A percentile compares a stretch with the other conserved stretches of the same genome.
phyloP scores from a whole-genome alignment of 1,140 invertebrate genomes.

The Doryteuthis pealeii region DNA sequence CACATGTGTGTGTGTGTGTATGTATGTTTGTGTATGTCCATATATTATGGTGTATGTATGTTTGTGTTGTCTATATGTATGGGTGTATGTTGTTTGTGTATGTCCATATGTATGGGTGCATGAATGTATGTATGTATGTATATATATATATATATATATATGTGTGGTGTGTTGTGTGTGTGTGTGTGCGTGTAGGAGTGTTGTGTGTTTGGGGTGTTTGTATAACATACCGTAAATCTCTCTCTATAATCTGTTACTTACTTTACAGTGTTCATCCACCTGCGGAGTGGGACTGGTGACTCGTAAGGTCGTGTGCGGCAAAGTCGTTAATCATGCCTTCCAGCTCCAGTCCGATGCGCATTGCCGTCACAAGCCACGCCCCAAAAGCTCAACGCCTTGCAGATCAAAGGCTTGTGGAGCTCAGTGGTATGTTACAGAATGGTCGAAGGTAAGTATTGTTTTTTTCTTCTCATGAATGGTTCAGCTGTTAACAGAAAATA shows the following conservation, averaged over 20 bases:
- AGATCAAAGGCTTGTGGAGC: not conserved
- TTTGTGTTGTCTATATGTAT: not conserved
- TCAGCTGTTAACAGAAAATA: no score
- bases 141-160: no score
- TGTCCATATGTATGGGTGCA: no score
- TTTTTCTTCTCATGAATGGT: no score
- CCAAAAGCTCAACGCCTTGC: not conserved
- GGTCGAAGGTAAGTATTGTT: not conserved
- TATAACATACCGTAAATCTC: no score
- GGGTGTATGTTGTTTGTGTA: not conserved
- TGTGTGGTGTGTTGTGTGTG: no score
- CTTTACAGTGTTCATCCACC: not conserved
- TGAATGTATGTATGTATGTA: not conserved
- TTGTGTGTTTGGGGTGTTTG: no score
- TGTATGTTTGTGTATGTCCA: no score
- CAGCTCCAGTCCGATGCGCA: not conserved
- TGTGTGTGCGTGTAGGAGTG: no score
- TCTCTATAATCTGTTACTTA: no score
- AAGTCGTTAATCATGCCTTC: not conserved
- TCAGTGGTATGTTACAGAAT: conserved; percentile 3
- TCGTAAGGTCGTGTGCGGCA: not conserved
- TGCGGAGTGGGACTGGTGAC: not conserved
- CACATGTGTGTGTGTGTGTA: no score
- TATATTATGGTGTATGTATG: not conserved
- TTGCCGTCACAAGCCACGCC: not conserved